These are phyloP conservation scores for Chunga burmeisteri DNA, from an alignment of 2,113 vertebrate genomes.

Conservation along the genomic window DNA sequence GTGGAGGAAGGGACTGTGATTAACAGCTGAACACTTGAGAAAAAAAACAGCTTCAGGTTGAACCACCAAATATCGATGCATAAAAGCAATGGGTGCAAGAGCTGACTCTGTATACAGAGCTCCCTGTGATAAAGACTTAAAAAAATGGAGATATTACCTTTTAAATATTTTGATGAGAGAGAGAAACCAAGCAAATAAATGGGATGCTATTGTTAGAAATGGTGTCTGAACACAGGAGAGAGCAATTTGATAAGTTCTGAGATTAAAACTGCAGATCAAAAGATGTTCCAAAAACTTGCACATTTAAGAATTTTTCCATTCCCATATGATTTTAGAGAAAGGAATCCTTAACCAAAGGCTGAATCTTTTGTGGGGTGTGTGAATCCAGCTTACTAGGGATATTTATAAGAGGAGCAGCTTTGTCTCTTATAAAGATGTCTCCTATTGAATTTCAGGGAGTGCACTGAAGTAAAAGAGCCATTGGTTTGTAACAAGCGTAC, in stretches of 20 bases:
- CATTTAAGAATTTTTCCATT: background rate
- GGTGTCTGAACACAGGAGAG: background rate
- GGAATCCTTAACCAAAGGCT: background rate
- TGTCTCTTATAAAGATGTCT: background rate
- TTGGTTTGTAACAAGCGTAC: background rate
- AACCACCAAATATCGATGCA: background rate
- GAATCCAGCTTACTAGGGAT: background rate
- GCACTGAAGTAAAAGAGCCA: background rate
- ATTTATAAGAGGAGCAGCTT: background rate
- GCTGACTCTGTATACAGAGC: background rate
- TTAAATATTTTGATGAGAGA: background rate
- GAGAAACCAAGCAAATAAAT: background rate
- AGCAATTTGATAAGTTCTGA: background rate
- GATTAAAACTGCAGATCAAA: background rate
- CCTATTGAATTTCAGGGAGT: background rate
- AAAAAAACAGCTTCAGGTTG: background rate
- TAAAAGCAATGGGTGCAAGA: background rate
- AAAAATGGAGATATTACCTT: background rate
- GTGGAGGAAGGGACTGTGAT: background rate
- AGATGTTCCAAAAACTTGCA: background rate
- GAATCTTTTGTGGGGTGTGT: background rate
- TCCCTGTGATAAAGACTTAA: background rate
- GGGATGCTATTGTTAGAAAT: background rate
- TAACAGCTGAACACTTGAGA: background rate
- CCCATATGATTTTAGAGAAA: background rate